Evolutionary conservation across 1,140 invertebrate species (phyloP), one percentile per base, ranked within the genome.

Genomic region (Drosophila equinoxialis): DNA sequence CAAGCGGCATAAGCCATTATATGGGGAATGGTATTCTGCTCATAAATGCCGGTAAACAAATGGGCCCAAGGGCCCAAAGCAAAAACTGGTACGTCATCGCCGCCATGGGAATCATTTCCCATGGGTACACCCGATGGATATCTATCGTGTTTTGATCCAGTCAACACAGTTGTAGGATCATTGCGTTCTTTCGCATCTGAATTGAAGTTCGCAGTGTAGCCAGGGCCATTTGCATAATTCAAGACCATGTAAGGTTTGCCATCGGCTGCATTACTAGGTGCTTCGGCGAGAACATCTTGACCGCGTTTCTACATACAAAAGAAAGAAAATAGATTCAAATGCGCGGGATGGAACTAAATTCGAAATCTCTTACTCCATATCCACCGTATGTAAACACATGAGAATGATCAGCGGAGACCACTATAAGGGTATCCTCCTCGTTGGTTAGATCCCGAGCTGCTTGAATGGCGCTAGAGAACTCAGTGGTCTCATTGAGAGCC

Each of bases 1-100:
- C 95, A 95, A 2, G 93, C 92, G 1, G 95, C 94, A 74, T 95
- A 95, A 10, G 94, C 95, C 82, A 97, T 94, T 17, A 95, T 94
- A 83, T 96, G 95, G 33, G 96, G 94, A 13, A 97, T 94, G 79
- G 96, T 95, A 87, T 94, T 95, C 90, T 97, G 96, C 77, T 97
- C 96, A 85, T 96, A 95, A 11, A 96, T 95, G 10, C 96, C 95
- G 41, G 94, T 94, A 64, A 97, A 94, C 11, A 97, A 91, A 84
- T 97, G 95, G 1, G 95, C 92, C 93, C 94, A 95, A 5, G 97
- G 96, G 35, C 92, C 92, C n/a, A 76, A 89, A 0, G 95, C 94
- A 81, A 93, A 95, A 2, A 96, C 94, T 0, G 93, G 93, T 0
- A 96, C 95, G 84, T 96, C 95, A 60, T 96, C 95, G 2, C 95